Conservation (phyloP, 2,797 vertebrate genomes). For the Poecilia gillii region DNA sequence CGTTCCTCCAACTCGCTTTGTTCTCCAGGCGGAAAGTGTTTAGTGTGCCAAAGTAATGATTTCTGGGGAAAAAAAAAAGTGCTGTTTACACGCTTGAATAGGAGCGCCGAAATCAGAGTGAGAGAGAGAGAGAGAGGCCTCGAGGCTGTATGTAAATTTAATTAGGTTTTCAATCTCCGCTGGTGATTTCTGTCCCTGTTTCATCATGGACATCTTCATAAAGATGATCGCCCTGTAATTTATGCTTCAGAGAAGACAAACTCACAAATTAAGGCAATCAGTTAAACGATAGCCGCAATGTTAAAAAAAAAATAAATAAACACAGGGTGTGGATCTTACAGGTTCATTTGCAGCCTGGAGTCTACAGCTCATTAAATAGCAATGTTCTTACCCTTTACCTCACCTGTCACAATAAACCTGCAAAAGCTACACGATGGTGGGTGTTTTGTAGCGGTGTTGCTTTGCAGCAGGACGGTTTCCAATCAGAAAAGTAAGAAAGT, state of each 20-base stretch:
- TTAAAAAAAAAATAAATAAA: background rate
- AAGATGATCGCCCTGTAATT: conserved; percentile 55
- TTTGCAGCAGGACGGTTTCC: background rate
- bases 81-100: conserved; percentile 73
- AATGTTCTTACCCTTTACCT: background rate
- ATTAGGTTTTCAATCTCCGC: conserved; percentile 72
- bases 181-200: conserved; percentile 49
- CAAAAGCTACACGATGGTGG: background rate
- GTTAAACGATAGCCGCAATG: conserved; percentile 21
- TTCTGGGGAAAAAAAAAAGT: conserved; percentile 62
- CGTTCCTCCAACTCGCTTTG: conserved; percentile 65
- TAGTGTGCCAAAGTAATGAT: conserved; percentile 71
- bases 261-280: conserved; percentile 46
- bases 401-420: background rate
- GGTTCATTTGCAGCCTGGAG: conserved; percentile 3
- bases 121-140: conserved; percentile 40
- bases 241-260: conserved; percentile 45
- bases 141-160: conserved; percentile 72
- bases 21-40: conserved; percentile 72
- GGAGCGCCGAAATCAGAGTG: conserved; percentile 56
- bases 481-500: background rate
- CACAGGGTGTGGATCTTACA: background rate
- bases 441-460: background rate
- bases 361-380: background rate
- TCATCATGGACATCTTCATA: conserved; percentile 60